Conservation (phyloP, 2,797 vertebrate species). For the Arnoldichthys spilopterus region DNA sequence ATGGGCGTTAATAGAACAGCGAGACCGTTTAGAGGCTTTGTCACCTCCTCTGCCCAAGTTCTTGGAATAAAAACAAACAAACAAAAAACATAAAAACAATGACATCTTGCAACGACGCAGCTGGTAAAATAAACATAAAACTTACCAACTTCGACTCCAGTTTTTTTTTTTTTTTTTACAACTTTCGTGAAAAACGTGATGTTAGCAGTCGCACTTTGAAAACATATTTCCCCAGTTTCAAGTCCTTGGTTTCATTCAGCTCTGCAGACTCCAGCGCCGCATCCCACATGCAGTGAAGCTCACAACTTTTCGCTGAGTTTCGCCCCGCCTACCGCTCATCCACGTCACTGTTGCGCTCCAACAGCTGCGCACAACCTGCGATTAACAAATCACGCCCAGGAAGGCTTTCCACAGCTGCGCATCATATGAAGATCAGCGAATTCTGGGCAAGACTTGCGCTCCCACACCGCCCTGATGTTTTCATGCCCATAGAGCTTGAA, state of each 20-base stretch:
- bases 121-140: neutral
- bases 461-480: neutral
- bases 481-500: neutral
- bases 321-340: slow-evolving; percentile 17
- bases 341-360: neutral
- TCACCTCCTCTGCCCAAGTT: neutral
- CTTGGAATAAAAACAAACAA: neutral
- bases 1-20: too few species aligned
- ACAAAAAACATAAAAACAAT: neutral
- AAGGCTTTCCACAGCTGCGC: too few species aligned
- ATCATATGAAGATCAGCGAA: neutral
- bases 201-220: neutral
- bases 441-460: neutral
- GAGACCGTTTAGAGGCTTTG: too few species aligned
- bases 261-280: neutral
- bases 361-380: neutral
- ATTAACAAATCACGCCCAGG: neutral
- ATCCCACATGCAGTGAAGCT: slow-evolving; percentile 5
- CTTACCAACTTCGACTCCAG: slow-evolving; percentile 17
- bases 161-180: too few species aligned
- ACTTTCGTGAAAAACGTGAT: neutral
- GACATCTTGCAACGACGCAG: too few species aligned
- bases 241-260: neutral
- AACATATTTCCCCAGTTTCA: neutral
- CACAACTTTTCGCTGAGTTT: neutral